phyloP scores from a whole-genome alignment of 2,113 vertebrate species.

The Sardina pilchardus region DNA sequence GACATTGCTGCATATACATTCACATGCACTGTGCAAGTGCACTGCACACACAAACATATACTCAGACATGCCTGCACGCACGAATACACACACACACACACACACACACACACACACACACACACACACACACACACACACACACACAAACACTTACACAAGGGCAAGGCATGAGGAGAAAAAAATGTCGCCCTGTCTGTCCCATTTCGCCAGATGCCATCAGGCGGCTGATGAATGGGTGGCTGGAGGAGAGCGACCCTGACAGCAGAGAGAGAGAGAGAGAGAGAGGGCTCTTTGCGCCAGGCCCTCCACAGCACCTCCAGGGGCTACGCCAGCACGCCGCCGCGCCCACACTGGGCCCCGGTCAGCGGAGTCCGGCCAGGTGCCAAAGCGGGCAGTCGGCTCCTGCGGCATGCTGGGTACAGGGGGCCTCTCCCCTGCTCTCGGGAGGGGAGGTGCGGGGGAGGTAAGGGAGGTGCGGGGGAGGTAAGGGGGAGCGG shows the following conservation, averaged over 20 bases:
- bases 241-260: conserved; percentile 34
- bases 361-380: not conserved
- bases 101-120: not conserved
- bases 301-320: not conserved
- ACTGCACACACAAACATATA: not conserved
- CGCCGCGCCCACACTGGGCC: not conserved
- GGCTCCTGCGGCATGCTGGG: conserved; percentile 14
- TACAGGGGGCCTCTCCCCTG: conserved; percentile 37
- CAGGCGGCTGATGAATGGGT: conserved; percentile 43
- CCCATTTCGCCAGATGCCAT: not conserved
- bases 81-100: not conserved
- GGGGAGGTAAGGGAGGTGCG: not conserved
- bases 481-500: too few relatives aligned
- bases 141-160: not conserved
- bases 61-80: conserved; percentile 16
- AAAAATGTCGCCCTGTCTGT: not conserved
- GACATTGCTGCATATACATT: not conserved
- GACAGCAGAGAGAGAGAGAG: conserved; percentile 16
- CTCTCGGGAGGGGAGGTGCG: conserved; percentile 24
- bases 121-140: conserved; percentile 1
- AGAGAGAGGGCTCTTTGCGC: not conserved
- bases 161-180: not conserved
- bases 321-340: not conserved
- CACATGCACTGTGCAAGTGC: not conserved
- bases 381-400: not conserved